Evolutionary conservation across 1,140 invertebrate genomes (phyloP), one percentile per base, ranked within the genome.

Genomic region (Oryzaephilus surinamensis): DNA sequence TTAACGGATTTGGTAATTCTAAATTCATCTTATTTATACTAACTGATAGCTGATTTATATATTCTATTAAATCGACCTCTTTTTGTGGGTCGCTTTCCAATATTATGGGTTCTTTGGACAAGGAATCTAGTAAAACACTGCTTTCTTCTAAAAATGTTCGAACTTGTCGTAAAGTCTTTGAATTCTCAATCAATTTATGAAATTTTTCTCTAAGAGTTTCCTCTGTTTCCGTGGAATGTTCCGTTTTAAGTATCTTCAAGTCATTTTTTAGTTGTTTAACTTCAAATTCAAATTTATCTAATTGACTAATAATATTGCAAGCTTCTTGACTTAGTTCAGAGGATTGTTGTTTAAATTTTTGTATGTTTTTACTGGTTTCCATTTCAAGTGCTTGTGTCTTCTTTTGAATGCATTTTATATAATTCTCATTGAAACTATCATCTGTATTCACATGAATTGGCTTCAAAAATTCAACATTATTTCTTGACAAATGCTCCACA

Each of bases 401-500:
- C 8, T 4, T 24, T 24, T 8, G 10, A 11, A n/a, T 24, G 23
- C 8, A n/a, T 24, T 24, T n/a, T n/a, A n/a, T n/a, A 24, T 8
- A 7, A 24, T 24, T 10, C 11, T 4, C 8, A 24, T n/a, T 10
- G 23, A 10, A 8, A 20, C 4, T 24, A 6, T 24, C 23, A 39
- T 35, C 32, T 38, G 41, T 46, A 14, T 24, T 18, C 16, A 24
- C 27, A 33, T 45, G 40, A 20, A 34, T 28, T 18, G 26, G 32
- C 20, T 14, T 19, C 4, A 44, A 29, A 11, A 35, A 37, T 6
- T 33, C 13, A 6, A 7, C 6, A 8, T 8, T 8, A 13, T 31
- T 35, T 16, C 37, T 37, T 11, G 37, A 36, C 14, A 49, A 30
- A 40, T 54, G 38, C 35, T 52, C 41, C 7, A 32, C 32, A 6